Percentiles rank a stretch among this genome's conserved stretches.
These are phyloP conservation scores for Tricholaema leucomelas DNA, from an alignment of 2,113 vertebrate genomes.

Conservation along the genomic window DNA sequence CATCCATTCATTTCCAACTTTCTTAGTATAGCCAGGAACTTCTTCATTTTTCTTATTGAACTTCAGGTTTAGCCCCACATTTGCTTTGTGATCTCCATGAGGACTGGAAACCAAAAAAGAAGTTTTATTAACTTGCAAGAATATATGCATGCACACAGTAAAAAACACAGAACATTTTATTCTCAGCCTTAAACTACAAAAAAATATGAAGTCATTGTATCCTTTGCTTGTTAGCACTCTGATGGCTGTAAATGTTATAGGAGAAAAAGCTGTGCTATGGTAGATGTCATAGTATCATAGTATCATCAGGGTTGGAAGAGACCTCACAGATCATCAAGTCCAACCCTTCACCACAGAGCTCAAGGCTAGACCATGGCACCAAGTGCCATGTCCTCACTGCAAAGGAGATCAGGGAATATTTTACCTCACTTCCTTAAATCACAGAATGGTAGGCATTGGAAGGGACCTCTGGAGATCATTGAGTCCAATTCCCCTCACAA, in stretches of 20 bases:
- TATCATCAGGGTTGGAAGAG: too few relatives aligned
- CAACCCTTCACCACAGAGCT: too few relatives aligned
- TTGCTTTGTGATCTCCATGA: constrained; percentile 93
- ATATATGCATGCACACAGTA: not conserved
- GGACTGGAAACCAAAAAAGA: constrained; percentile 76
- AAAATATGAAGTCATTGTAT: not conserved
- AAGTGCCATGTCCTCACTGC: not conserved
- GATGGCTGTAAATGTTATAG: not conserved
- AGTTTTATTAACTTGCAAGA: constrained; percentile 19
- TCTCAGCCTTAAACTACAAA: not conserved
- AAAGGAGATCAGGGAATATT: not conserved
- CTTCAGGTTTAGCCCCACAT: constrained; percentile 95
- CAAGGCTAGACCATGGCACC: too few relatives aligned
- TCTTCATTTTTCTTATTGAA: constrained; percentile 99
- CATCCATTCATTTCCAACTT: constrained; percentile 95
- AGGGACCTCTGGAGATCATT: too few relatives aligned
- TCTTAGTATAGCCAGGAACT: constrained; percentile 97
- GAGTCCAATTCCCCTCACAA: too few relatives aligned
- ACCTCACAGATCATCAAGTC: too few relatives aligned
- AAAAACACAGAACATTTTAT: not conserved
- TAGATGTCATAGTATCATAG: too few relatives aligned
- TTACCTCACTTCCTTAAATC: not conserved
- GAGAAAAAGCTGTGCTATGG: not conserved
- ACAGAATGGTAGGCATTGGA: too few relatives aligned
- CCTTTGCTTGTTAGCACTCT: not conserved